These are phyloP conservation scores for Arvicola amphibius DNA, from an alignment of 2,797 vertebrate species.

Conservation along the genomic window DNA sequence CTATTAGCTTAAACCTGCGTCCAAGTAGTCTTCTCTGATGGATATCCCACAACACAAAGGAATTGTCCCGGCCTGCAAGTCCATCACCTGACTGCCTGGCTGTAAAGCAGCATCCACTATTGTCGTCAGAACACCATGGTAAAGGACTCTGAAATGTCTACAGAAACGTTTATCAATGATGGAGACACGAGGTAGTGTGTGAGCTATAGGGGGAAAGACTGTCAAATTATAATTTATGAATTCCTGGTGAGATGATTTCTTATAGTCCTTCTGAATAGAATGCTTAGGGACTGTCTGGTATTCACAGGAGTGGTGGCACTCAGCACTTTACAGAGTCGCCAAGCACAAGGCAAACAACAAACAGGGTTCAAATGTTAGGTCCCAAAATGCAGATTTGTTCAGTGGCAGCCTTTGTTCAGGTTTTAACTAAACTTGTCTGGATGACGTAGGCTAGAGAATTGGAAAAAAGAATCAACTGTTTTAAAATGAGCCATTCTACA, in stretches of 20 bases:
- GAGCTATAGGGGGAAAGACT: background rate
- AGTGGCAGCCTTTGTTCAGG: too few species aligned
- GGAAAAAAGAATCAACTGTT: background rate
- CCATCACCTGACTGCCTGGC: background rate
- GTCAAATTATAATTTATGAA: too few species aligned
- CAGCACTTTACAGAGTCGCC: background rate
- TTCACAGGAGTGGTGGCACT: background rate
- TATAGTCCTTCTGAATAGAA: background rate
- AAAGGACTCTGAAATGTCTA: too few species aligned
- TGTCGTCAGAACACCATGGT: rapidly evolving
- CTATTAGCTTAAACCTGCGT: background rate
- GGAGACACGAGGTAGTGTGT: background rate
- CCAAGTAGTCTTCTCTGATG: background rate
- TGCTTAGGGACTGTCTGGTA: background rate
- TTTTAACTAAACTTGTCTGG: background rate
- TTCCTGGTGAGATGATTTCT: background rate
- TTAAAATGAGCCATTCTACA: background rate
- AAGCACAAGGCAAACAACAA: background rate
- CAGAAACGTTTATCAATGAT: background rate
- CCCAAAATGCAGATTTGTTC: background rate
- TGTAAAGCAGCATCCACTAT: background rate
- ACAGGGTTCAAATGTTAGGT: background rate
- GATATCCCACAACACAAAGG: background rate
- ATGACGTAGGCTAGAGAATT: background rate
- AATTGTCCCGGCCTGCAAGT: background rate